Conservation (phyloP, 2,888 invertebrate species). For the Synanthedon myopaeformis region DNA sequence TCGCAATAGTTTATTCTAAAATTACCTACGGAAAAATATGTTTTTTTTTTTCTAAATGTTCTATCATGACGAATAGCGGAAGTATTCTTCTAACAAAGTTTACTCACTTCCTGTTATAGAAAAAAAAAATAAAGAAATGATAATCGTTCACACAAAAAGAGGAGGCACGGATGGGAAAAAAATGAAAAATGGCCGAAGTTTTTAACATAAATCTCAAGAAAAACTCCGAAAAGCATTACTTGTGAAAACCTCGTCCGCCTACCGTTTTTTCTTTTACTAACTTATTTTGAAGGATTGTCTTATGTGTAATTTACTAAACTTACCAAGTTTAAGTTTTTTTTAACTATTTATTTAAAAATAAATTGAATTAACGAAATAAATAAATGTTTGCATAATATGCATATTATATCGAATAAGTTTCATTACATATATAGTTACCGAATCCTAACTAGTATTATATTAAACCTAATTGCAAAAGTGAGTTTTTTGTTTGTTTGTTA, state of each 20-base stretch:
- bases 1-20: no score
- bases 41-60: no score
- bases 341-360: no score
- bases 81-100: background rate
- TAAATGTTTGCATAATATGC: no score
- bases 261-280: constrained; percentile 22
- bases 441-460: no score
- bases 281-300: constrained; percentile 18
- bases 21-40: no score
- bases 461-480: no score
- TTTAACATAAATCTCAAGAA: constrained; percentile 61
- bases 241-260: constrained; percentile 32
- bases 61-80: background rate
- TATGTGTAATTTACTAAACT: background rate
- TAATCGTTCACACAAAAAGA: constrained; percentile 58
- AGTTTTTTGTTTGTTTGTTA: no score
- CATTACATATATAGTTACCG: background rate
- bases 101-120: background rate
- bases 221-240: constrained; percentile 56
- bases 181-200: constrained; percentile 64
- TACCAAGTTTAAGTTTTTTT: no score
- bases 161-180: constrained; percentile 28
- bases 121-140: constrained; percentile 43
- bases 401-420: background rate
- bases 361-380: no score